Base-by-base conservation (phyloP, 2,113 vertebrate species). In the Ibidorhyncha struthersii region DNA sequence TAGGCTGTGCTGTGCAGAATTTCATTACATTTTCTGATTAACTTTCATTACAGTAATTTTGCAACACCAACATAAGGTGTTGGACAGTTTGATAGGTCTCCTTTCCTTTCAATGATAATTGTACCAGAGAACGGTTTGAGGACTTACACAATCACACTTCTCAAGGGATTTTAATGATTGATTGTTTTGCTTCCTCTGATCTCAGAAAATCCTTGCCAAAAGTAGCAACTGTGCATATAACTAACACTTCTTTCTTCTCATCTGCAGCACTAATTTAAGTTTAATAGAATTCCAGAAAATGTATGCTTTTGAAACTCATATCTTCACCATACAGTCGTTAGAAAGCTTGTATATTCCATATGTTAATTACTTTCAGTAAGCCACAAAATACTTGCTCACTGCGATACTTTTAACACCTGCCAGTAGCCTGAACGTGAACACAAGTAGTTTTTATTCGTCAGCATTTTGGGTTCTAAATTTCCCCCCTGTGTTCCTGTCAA, bases 21-120 rank as follows among this genome's bases (percentile, higher is more conserved):
- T 82, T 93, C 50, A 91, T 95, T 95, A 62, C 19, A 17, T 78
- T 84, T 87, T 55, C 92, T 90, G 82, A 93, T 91, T 96, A 84
- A 86, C 59, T 84, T 91, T 91, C 70, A 87, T 82, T 93, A 74
- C 56, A 87, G 56, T 47, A 63, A 94, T 95, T 91, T 79, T 90
- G 38, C 65, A 79, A 50, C 56, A 71, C 69, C 47, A 87, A 7
- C 73, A 65, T 66, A 79, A 94, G 82, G 29, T 90, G 65, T 89
- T 85, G 73, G 56, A 70, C 81, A 93, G 87, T 91, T 93, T 82
- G 87, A 93, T 71, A 94, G 59, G 47, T 90, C 87, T 86, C 50
- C 69, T 91, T 93, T 90, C 20, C 62, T 93, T 93, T 82, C 84
- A 71, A 8, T 82, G 38, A 38, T 85, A 87, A 91, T 90, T 87